These are phyloP conservation scores for Glareola pratincola DNA, from an alignment of 2,113 vertebrate genomes.

Conservation along the genomic window DNA sequence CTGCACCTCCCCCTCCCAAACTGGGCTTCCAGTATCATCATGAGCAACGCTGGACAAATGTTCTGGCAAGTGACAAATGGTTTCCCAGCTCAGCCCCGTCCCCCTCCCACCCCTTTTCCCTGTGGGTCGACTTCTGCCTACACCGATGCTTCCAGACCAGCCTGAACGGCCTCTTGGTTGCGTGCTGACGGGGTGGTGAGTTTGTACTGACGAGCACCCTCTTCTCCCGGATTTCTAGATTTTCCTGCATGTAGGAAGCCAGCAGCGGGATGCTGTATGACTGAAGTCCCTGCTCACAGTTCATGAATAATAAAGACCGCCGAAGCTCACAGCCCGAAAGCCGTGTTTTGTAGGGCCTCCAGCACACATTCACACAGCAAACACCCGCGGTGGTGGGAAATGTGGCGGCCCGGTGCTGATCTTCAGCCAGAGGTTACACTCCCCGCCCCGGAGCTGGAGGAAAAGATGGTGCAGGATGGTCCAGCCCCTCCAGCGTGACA, in stretches of 20 bases:
- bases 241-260: neutral
- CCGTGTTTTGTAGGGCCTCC: neutral
- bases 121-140: conserved; percentile 23
- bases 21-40: neutral
- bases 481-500: neutral
- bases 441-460: neutral
- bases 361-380: neutral
- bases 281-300: neutral
- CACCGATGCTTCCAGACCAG: neutral
- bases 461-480: neutral
- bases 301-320: neutral
- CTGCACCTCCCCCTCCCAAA: neutral
- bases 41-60: neutral
- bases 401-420: neutral
- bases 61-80: neutral
- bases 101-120: neutral
- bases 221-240: neutral
- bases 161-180: neutral
- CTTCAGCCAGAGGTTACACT: neutral
- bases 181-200: neutral
- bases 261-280: neutral
- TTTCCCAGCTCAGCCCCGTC: neutral
- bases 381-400: neutral
- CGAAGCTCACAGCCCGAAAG: neutral
- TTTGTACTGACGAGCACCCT: neutral